Evolutionary conservation across 2,113 vertebrate species (phyloP), one percentile per base, ranked within the genome.

Genomic region (Prionailurus bengalensis): DNA sequence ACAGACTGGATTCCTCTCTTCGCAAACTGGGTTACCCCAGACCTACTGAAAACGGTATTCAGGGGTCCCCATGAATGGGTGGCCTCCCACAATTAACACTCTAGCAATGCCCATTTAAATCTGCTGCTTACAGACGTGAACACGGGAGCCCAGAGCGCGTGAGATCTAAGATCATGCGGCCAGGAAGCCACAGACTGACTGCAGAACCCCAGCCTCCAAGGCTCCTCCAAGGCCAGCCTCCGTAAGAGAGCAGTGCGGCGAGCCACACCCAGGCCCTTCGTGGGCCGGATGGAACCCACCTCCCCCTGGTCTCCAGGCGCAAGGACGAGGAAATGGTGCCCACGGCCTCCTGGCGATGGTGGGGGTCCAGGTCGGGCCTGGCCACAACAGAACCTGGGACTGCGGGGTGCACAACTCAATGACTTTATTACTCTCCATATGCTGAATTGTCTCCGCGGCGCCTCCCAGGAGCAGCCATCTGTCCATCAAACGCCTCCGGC

Each of bases 351-450:
- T 16, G 31, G 27, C 23, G 1, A 2, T 4, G 0, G n/a, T 45
- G 13, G 10, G 9, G 15, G 29, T n/a, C 29, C 2, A 2, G 8
- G 19, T 19, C 14, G 42, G 27, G 42, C 14, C 48, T 0, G 16
- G 7, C 4, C 3, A 23, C 4, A 13, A 78, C 65, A 95, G 53
- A 90, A 70, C 16, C 10, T 1, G 66, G 4, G 45, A 78, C 80
- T 51, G 42, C 0, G 10, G 17, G 6, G n/a, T 13, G 48, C n/a
- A 76, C 68, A 45, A 80, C 45, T 74, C 68, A 63, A 63, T 15
- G 68, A 58, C 81, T 97, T 98, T 96, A 95, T 93, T 97, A 29
- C 68, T 83, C 61, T 74, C n/a, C 27, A 21, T 48, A 65, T 79
- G 85, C 94, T 80, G 70, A 84, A 29, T 2, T 4, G 70, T 68